Conservation (phyloP, 1,140 invertebrate species). For the Onthophagus taurus region DNA sequence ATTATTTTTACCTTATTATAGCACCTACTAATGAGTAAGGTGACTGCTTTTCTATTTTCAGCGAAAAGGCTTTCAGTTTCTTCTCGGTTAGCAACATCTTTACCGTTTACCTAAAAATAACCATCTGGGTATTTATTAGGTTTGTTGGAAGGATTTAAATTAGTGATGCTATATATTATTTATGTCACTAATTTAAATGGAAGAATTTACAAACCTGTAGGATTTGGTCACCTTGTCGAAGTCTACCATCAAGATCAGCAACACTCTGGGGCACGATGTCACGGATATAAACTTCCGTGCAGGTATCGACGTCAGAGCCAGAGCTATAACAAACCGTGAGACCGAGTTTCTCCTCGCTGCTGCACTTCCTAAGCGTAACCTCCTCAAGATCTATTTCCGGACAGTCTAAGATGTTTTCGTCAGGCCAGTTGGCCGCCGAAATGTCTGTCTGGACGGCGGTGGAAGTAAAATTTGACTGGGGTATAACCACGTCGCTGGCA, state of each 20-base stretch:
- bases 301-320: constrained; percentile 44
- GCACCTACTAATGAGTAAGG: constrained; percentile 47
- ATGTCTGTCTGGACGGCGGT: constrained; percentile 44
- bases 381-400: constrained; percentile 68
- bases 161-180: too few species aligned
- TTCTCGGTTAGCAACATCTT: constrained; percentile 46
- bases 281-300: constrained; percentile 60
- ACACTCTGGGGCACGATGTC: constrained; percentile 61
- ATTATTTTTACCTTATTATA: constrained; percentile 40
- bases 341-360: constrained; percentile 53
- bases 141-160: too few species aligned
- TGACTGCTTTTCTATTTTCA: constrained; percentile 44
- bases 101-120: constrained; percentile 42
- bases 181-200: too few species aligned
- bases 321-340: constrained; percentile 61
- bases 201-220: constrained; percentile 49
- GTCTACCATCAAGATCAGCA: constrained; percentile 55
- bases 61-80: constrained; percentile 46
- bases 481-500: constrained; percentile 23
- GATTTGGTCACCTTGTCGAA: constrained; percentile 66
- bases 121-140: constrained; percentile 6
- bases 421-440: constrained; percentile 36
- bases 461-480: constrained; percentile 35
- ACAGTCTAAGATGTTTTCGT: constrained; percentile 44
- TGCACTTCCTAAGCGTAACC: constrained; percentile 51